Conservation (phyloP, 1,140 invertebrate genomes). For the Drosophila subobscura region DNA sequence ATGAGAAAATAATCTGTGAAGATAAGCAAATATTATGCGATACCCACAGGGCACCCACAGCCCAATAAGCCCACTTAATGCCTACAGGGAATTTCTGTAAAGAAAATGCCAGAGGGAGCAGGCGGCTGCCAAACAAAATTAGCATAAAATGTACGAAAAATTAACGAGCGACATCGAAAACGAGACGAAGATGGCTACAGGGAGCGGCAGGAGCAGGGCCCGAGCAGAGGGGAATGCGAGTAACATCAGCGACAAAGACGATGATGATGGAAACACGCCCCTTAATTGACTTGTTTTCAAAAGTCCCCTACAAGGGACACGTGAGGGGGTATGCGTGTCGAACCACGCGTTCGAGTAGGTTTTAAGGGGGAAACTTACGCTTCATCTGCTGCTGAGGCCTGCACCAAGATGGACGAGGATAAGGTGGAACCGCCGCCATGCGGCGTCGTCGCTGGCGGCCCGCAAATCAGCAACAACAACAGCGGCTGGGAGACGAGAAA, state of each 20-base stretch:
- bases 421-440: constrained; percentile 45
- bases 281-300: constrained; percentile 66
- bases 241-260: constrained; percentile 17
- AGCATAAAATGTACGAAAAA: constrained; percentile 77
- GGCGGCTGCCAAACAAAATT: constrained; percentile 68
- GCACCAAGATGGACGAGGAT: constrained; percentile 54
- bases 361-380: constrained; percentile 63
- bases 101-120: constrained; percentile 40
- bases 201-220: not conserved
- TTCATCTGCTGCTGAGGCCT: constrained; percentile 79
- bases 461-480: constrained; percentile 73
- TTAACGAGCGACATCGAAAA: constrained; percentile 69
- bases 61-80: constrained; percentile 37
- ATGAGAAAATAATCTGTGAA: constrained; percentile 18
- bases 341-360: constrained; percentile 6
- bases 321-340: constrained; percentile 2
- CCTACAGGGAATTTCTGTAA: constrained; percentile 34
- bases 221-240: too few species aligned
- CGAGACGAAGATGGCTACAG: constrained; percentile 21
- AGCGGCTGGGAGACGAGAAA: constrained; percentile 73
- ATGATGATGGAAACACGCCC: constrained; percentile 54
- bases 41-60: not conserved
- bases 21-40: constrained; percentile 1
- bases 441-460: constrained; percentile 49
- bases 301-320: not conserved